Conservation (phyloP, 2,797 vertebrate genomes). For the Strix occidentalis region DNA sequence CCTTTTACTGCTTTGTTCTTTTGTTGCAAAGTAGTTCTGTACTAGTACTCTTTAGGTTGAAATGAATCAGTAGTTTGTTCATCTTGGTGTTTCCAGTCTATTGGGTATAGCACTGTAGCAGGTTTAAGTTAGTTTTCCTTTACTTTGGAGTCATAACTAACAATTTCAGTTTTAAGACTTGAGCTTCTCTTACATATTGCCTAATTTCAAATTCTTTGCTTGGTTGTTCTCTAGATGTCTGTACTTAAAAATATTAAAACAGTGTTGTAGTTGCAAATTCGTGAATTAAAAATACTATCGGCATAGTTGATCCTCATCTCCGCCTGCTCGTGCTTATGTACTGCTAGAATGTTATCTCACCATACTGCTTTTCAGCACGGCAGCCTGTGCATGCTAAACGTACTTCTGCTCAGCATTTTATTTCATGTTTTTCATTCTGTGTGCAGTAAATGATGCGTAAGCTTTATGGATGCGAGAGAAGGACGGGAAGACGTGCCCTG, state of each 20-base stretch:
- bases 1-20: background rate
- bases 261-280: background rate
- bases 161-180: background rate
- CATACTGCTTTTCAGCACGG: rapidly evolving
- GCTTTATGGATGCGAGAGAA: rapidly evolving
- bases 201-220: background rate
- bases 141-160: background rate
- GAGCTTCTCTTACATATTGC: background rate
- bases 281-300: background rate
- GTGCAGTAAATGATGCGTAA: background rate
- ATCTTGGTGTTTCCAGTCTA: background rate
- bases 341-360: background rate
- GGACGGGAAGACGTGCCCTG: rapidly evolving
- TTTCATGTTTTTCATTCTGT: background rate
- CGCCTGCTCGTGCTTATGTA: background rate
- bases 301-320: background rate
- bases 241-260: background rate
- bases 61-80: background rate
- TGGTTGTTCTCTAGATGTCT: background rate
- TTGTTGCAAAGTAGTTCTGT: background rate
- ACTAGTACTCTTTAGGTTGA: background rate
- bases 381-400: background rate
- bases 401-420: background rate
- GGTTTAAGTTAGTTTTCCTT: background rate
- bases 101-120: background rate